phyloP scores from a whole-genome alignment of 2,113 vertebrate genomes.

The Eolophus roseicapilla region DNA sequence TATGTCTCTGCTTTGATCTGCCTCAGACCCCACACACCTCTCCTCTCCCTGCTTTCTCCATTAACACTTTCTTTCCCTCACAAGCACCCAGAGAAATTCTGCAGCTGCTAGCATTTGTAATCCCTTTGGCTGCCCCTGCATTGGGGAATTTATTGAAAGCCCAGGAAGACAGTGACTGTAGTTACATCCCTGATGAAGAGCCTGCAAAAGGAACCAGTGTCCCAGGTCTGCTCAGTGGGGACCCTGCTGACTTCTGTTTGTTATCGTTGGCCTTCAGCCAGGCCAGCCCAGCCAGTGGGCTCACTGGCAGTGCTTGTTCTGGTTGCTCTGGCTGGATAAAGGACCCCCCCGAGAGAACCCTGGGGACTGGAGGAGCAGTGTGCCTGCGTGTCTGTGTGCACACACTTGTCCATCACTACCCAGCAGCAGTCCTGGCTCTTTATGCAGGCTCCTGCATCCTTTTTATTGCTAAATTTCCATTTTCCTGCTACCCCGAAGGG shows the following conservation, averaged over 20 bases:
- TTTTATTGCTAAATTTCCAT: not conserved
- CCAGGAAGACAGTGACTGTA: not conserved
- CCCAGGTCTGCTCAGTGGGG: not conserved
- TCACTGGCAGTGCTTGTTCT: not conserved
- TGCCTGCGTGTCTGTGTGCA: not conserved
- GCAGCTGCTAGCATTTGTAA: not conserved
- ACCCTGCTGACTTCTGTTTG: not conserved
- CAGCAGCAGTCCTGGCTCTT: not conserved
- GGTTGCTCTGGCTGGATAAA: not conserved
- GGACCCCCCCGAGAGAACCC: not conserved
- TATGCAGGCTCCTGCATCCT: not conserved
- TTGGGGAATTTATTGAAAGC: not conserved
- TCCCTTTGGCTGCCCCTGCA: not conserved
- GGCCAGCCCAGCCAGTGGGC: not conserved
- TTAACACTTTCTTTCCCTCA: not conserved
- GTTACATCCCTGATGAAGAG: not conserved
- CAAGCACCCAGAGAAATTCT: not conserved
- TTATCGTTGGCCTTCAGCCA: not conserved
- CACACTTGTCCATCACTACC: rapidly evolving
- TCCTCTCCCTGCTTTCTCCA: not conserved
- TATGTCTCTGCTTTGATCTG: not conserved
- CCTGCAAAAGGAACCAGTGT: not conserved
- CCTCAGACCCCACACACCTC: not conserved
- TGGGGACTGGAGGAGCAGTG: not conserved
- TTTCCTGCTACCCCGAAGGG: not conserved